Evolutionary conservation across 2,113 vertebrate genomes (phyloP).

Genomic region (Gymnobelideus leadbeateri): DNA sequence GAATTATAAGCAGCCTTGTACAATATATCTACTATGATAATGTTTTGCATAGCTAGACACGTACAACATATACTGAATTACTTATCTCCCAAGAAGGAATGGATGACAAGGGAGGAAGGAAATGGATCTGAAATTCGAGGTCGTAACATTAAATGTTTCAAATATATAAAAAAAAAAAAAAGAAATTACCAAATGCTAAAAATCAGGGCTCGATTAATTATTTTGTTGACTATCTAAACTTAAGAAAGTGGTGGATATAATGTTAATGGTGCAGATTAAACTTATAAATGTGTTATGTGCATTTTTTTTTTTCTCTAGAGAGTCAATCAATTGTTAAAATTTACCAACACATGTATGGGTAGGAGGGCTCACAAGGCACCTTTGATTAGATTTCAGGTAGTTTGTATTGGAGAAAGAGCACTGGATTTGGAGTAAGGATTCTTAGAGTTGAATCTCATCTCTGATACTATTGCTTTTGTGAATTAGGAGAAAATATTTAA

Average conservation of each 20-base stretch:
- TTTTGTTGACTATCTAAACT: not conserved
- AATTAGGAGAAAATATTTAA: not conserved
- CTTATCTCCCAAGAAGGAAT: no score
- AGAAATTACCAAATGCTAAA: not conserved
- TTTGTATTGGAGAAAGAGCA: not conserved
- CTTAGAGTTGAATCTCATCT: not conserved
- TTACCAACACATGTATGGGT: not conserved
- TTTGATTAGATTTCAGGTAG: not conserved
- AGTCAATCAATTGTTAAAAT: not conserved
- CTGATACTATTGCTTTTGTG: not conserved
- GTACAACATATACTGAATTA: no score
- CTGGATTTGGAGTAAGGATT: not conserved
- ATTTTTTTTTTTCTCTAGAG: not conserved
- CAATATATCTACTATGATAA: no score
- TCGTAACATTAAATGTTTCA: no score
- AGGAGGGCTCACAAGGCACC: not conserved
- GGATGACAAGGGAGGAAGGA: no score
- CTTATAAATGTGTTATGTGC: not conserved
- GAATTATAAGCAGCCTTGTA: no score
- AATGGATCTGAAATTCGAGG: no score
- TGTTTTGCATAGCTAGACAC: no score
- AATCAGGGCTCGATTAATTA: not conserved
- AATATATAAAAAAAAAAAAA: no score
- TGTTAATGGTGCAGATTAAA: not conserved
- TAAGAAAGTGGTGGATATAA: not conserved